Evolutionary conservation across 2,113 vertebrate species (phyloP).

Genomic region (Eidolon helvum): DNA sequence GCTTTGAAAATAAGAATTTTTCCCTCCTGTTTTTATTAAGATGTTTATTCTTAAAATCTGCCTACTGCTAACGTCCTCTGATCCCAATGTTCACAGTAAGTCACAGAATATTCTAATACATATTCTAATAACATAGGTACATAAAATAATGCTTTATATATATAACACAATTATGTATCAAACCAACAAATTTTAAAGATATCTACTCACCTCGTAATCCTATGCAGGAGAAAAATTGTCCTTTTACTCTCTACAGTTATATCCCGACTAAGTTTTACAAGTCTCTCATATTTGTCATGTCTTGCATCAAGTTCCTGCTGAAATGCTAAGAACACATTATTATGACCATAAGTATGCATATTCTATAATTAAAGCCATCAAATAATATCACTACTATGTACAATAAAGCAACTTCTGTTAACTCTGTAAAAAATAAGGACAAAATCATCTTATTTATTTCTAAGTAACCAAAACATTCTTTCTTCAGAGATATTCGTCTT

Average conservation of each 20-base stretch:
- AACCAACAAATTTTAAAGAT: background rate
- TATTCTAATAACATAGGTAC: no score
- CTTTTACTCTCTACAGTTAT: slow-evolving; percentile 98
- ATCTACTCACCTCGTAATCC: slow-evolving; percentile 91
- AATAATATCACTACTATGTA: background rate
- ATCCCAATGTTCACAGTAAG: background rate
- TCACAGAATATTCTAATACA: background rate
- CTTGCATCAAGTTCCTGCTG: slow-evolving; percentile 95
- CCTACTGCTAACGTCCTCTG: background rate
- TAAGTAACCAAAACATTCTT: background rate
- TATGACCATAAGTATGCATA: background rate
- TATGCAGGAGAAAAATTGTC: slow-evolving; percentile 96
- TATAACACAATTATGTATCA: background rate
- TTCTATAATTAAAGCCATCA: background rate
- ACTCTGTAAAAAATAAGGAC: background rate
- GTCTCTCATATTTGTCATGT: slow-evolving; percentile 95
- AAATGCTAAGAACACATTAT: slow-evolving; percentile 85
- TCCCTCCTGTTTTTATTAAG: background rate
- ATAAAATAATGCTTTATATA: no score
- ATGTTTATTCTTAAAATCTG: slow-evolving; percentile 16
- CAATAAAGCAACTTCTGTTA: background rate
- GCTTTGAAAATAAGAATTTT: background rate
- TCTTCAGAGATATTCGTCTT: background rate
- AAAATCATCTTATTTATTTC: background rate
- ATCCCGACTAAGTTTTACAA: slow-evolving; percentile 97